Evolutionary conservation across 2,888 invertebrate genomes (phyloP), one percentile per base, ranked within the genome.

Genomic region (Cactoblastis cactorum): DNA sequence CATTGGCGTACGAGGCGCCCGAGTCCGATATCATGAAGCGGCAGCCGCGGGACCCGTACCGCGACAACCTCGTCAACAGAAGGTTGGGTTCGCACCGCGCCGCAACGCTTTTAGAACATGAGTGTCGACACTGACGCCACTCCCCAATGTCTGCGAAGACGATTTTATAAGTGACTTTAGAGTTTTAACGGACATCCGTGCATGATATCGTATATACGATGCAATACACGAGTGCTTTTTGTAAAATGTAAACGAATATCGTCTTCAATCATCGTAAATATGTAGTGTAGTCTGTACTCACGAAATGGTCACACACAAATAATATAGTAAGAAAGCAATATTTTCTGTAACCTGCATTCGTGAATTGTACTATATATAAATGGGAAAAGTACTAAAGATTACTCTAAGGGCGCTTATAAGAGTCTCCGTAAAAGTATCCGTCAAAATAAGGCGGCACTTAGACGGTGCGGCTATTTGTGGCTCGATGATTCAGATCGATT

Each of bases 21-120:
- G 98, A 98, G 94, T 97, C 96, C 90, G 98, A 98, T 94, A 98
- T 98, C 92, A 98, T 98, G 98, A 98, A 98, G 95, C 95, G 98
- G 90, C 96, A 96, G 93, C 98, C 98, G 82, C 95, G 98, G 93
- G 95, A 98, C 93, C 97, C 98, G 84, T 95, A 96, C 93, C 95
- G 95, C 92, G 98, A 98, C 94, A 98, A 98, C 94, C 95, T 98
- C 92, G 98, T 98, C 90, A 98, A 98, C 93, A 96, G 96, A 95
- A 97, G 98, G 97, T 97, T 92, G 92, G 93, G 79, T 70, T 60
- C 76, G 77, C 79, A 77, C 73, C 67, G 47, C 33, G 45, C 62
- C 63, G 58, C 74, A 65, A 72, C 67, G 83, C 83, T 80, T 82
- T 65, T 81, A 81, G 78, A 72, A 78, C 79, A 79, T 84, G 84